phyloP scores from a whole-genome alignment of 2,888 invertebrate genomes.

The Belgica antarctica region DNA sequence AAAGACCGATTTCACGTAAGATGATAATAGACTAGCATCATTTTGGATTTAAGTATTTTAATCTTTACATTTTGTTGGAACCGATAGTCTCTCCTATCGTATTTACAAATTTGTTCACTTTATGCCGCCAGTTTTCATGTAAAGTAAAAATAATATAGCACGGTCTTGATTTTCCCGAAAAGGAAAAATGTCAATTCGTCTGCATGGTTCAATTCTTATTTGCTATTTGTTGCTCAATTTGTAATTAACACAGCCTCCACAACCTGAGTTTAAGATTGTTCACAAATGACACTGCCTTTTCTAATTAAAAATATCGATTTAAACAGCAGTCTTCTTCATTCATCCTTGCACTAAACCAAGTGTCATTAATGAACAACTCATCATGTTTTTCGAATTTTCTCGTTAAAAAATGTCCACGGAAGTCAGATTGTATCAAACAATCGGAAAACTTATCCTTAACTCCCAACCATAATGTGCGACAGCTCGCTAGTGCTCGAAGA shows the following conservation, averaged over 20 bases:
- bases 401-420: slow-evolving; percentile 16
- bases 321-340: too few relatives aligned
- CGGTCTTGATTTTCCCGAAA: not conserved
- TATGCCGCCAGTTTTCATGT: not conserved
- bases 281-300: not conserved
- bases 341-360: slow-evolving; percentile 7
- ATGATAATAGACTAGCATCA: slow-evolving; percentile 33
- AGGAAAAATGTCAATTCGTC: not conserved
- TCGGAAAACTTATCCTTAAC: slow-evolving; percentile 35
- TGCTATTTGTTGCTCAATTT: not conserved
- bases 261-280: slow-evolving; percentile 31
- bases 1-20: not conserved
- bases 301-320: not conserved
- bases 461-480: slow-evolving; percentile 40
- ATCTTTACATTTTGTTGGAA: not conserved
- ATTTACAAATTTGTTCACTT: not conserved
- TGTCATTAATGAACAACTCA: not conserved
- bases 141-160: slow-evolving; percentile 23
- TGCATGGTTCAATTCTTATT: not conserved
- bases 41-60: slow-evolving; percentile 28
- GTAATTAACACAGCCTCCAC: slow-evolving; percentile 41
- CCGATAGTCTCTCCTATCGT: not conserved
- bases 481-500: slow-evolving; percentile 19
- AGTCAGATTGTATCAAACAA: slow-evolving; percentile 8
- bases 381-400: not conserved